phyloP scores from a whole-genome alignment of 1,140 invertebrate species.

The Lepidurus arcticus region DNA sequence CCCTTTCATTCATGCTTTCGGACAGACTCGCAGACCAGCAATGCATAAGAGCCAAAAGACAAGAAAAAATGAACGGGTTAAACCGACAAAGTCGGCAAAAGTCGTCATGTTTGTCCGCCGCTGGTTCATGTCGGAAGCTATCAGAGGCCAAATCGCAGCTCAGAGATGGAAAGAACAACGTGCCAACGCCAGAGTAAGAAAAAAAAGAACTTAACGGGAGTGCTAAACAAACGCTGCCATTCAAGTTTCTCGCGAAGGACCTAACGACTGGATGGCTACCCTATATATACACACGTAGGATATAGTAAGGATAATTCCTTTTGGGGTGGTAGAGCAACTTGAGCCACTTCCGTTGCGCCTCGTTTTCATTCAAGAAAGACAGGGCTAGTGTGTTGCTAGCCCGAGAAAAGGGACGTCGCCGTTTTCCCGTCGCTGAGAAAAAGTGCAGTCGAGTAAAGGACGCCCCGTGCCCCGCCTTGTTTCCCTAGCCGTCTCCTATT shows the following conservation, averaged over 20 bases:
- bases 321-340: background rate
- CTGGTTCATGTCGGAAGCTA: conserved; percentile 16
- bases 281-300: conserved; percentile 7
- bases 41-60: background rate
- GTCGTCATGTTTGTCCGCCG: background rate
- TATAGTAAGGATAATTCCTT: background rate
- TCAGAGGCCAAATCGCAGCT: background rate
- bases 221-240: conserved; percentile 18
- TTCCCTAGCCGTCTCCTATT: background rate
- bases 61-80: background rate
- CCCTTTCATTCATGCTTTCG: background rate
- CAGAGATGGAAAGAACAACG: background rate
- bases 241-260: background rate
- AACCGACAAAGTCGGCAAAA: background rate
- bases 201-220: background rate
- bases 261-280: background rate
- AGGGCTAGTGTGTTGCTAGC: background rate
- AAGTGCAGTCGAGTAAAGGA: background rate
- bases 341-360: conserved; percentile 18
- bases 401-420: background rate
- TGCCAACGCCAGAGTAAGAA: background rate
- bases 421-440: background rate
- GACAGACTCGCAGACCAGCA: background rate
- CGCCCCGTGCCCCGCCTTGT: conserved; percentile 19
- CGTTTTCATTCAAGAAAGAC: conserved; percentile 11